Evolutionary conservation across 1,140 invertebrate genomes (phyloP), one percentile per base, ranked within the genome.

Genomic region (Plutomurus gul): DNA sequence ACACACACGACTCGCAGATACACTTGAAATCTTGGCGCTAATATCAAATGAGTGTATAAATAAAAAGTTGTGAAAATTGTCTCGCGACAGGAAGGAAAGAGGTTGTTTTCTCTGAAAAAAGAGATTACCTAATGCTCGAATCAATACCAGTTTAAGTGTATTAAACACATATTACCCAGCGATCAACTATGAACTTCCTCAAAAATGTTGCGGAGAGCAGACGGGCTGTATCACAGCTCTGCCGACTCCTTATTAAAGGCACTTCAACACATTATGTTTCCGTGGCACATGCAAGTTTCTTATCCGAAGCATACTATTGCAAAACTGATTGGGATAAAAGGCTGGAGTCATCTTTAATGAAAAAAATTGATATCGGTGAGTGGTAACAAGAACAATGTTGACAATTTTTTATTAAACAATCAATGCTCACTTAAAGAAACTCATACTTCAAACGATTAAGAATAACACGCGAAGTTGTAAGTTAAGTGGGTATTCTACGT

Each of bases 251-350:
- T 4, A 25, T 30, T 4, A 22, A 22, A 27, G 0, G 25, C 1
- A 33, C 25, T 6, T 11, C 51, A 25, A 25, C 25, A 33, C 30
- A n/a, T 16, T 60, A 60, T 60, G 2, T 33, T 6, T 13, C 51
- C 7, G 3, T 25, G 16, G 51, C 51, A 33, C 51, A 25, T n/a
- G 13, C 25, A 10, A 60, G 78, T 39, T 91, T 89, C 85, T 82
- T 94, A 39, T 91, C 92, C 0, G 88, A 91, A 82, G 88, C 91
- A 4, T 94, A 93, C 85, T 86, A 88, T 80, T 93, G 92, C 83
- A 85, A 87, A 36, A 89, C 92, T 75, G 88, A 87, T 74, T 94
- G 93, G 93, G 88, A 90, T 78, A 85, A 86, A 25, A 86, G 92
- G 78, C 85, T 91, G 1, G 85, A 90, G n/a, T 88, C 88, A 4